Conservation (phyloP, 2,888 invertebrate species). For the Drosophila crucigera region DNA sequence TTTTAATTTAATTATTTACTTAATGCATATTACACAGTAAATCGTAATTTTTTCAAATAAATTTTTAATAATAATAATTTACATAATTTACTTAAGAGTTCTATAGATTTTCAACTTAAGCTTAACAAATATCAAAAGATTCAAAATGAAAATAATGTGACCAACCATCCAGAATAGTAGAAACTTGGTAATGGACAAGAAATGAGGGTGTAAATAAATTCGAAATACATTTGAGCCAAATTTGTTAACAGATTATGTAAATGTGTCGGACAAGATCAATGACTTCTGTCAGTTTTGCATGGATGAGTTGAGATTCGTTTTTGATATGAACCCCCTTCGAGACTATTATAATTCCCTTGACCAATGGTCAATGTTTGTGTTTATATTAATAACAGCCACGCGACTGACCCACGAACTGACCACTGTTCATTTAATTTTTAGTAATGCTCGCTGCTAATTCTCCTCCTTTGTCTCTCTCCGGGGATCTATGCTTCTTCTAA, state of each 20-base stretch:
- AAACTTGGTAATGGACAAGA: background rate
- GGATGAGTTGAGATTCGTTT: constrained; percentile 5
- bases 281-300: constrained; percentile 41
- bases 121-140: background rate
- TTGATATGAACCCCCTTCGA: constrained; percentile 38
- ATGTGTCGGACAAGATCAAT: constrained; percentile 35
- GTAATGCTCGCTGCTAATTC: constrained; percentile 14
- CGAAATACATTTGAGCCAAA: background rate
- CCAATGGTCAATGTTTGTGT: constrained; percentile 69
- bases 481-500: constrained; percentile 24
- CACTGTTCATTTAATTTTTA: constrained; percentile 68
- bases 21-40: background rate
- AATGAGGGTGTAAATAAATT: background rate
- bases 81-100: no score
- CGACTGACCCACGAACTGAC: constrained; percentile 72
- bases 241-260: background rate
- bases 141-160: background rate
- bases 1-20: background rate
- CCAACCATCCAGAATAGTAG: background rate
- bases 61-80: no score
- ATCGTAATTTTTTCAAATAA: rapidly evolving
- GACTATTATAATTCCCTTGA: constrained; percentile 32
- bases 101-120: no score
- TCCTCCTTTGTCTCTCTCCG: constrained; percentile 5
- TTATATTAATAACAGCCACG: constrained; percentile 76